Conservation (phyloP, 1,140 invertebrate species). For the Microplitis mediator region DNA sequence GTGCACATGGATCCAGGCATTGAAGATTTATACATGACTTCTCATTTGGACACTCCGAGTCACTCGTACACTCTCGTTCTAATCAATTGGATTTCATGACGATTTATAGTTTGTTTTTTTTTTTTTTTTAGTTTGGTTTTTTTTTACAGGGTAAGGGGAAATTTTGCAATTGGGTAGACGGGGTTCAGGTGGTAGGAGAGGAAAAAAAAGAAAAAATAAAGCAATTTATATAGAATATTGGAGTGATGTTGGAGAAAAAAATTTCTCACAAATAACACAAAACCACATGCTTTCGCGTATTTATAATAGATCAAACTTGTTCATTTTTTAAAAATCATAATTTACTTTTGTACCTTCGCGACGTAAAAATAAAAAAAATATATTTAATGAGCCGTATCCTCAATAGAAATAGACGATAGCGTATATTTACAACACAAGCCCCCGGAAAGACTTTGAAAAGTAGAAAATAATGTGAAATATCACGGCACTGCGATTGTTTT, state of each 20-base stretch:
- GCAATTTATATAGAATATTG: constrained; percentile 76
- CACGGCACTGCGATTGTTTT: constrained; percentile 32
- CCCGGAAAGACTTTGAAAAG: constrained; percentile 54
- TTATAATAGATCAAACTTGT: not conserved
- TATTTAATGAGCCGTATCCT: constrained; percentile 32
- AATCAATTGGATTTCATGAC: constrained; percentile 39
- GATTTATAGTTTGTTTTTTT: constrained; percentile 17
- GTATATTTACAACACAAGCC: constrained; percentile 68
- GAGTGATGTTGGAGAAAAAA: constrained; percentile 69
- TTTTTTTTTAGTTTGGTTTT: constrained; percentile 20
- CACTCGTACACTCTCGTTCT: constrained; percentile 88
- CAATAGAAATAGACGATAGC: constrained; percentile 52
- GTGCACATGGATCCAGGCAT: constrained; percentile 87
- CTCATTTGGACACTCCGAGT: constrained; percentile 88
- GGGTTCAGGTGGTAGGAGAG: constrained; percentile 51
- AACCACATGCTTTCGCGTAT: constrained; percentile 70
- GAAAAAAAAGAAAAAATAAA: constrained; percentile 71
- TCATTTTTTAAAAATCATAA: not conserved
- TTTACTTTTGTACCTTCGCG: not conserved
- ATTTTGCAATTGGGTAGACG: constrained; percentile 23
- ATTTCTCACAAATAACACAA: constrained; percentile 71
- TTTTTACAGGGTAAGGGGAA: constrained; percentile 15
- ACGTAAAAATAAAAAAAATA: not conserved
- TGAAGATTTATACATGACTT: constrained; percentile 86
- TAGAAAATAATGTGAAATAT: constrained; percentile 10